These are phyloP conservation scores for Melanotaenia nigrans DNA, from an alignment of 2,797 vertebrate species.

Conservation along the genomic window DNA sequence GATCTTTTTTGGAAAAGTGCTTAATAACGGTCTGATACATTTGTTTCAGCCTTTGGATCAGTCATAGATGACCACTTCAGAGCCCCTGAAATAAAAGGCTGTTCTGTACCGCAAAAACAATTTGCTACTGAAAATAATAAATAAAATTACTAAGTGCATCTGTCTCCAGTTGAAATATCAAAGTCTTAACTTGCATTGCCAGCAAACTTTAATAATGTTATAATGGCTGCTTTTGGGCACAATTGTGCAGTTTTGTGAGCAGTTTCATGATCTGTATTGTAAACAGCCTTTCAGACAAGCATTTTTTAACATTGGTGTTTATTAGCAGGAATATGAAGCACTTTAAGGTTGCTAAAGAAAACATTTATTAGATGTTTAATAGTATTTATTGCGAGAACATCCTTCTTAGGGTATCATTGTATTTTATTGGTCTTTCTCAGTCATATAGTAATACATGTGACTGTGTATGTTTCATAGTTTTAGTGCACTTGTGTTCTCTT, in stretches of 20 bases:
- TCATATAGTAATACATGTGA: no score
- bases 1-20: conserved; percentile 8
- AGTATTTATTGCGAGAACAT: conserved; percentile 9
- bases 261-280: conserved; percentile 43
- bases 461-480: no score
- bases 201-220: conserved; percentile 27
- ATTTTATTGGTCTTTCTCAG: conserved; percentile 24
- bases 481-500: background rate
- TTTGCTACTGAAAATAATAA: conserved; percentile 10
- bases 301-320: conserved; percentile 38
- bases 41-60: conserved; percentile 16
- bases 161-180: conserved; percentile 30
- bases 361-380: conserved; percentile 21
- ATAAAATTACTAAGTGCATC: conserved; percentile 1
- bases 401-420: background rate
- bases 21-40: conserved; percentile 8
- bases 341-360: conserved; percentile 26
- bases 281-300: conserved; percentile 35
- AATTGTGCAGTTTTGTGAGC: conserved; percentile 45
- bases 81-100: conserved; percentile 19
- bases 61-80: background rate
- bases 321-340: conserved; percentile 34
- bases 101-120: conserved; percentile 19
- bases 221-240: conserved; percentile 20
- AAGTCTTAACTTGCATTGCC: conserved; percentile 12